Conservation (phyloP, 2,888 invertebrate species). For the Liodrosophila aerea region DNA sequence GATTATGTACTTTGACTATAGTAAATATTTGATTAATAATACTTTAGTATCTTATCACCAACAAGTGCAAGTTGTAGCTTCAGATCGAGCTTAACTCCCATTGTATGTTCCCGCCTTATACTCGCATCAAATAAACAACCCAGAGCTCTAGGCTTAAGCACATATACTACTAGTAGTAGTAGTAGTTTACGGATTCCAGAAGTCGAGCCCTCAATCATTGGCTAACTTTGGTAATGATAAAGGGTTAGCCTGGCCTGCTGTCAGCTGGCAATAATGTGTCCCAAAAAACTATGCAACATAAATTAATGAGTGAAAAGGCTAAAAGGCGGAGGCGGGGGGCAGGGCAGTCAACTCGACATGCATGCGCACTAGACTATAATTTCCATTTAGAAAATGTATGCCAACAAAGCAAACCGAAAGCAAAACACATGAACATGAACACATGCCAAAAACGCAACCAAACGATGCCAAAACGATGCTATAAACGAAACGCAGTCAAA, state of each 20-base stretch:
- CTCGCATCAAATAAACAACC: too few relatives aligned
- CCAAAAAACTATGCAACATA: conserved; percentile 53
- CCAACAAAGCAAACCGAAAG: conserved; percentile 69
- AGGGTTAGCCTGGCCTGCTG: conserved; percentile 16
- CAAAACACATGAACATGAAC: conserved; percentile 56
- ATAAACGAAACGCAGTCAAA: conserved; percentile 48
- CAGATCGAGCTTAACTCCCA: too few relatives aligned
- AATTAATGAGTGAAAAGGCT: conserved; percentile 65
- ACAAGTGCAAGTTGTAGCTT: too few relatives aligned
- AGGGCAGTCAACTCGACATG: conserved; percentile 43
- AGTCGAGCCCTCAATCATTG: conserved; percentile 23
- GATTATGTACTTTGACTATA: too few relatives aligned
- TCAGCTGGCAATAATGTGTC: conserved; percentile 34
- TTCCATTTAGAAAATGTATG: conserved; percentile 71
- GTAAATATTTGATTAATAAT: too few relatives aligned
- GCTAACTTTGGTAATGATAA: conserved; percentile 25
- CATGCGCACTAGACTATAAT: conserved; percentile 72
- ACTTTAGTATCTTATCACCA: too few relatives aligned
- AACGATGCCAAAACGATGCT: conserved; percentile 27
- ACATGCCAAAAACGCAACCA: conserved; percentile 43
- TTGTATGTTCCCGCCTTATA: too few relatives aligned
- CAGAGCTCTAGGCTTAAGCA: too few relatives aligned
- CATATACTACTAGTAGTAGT: too few relatives aligned
- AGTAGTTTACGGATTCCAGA: too few relatives aligned
- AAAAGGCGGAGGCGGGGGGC: too few relatives aligned